Evolutionary conservation across 2,113 vertebrate species (phyloP), one percentile per base, ranked within the genome.

Genomic region (Gymnarchus niloticus): DNA sequence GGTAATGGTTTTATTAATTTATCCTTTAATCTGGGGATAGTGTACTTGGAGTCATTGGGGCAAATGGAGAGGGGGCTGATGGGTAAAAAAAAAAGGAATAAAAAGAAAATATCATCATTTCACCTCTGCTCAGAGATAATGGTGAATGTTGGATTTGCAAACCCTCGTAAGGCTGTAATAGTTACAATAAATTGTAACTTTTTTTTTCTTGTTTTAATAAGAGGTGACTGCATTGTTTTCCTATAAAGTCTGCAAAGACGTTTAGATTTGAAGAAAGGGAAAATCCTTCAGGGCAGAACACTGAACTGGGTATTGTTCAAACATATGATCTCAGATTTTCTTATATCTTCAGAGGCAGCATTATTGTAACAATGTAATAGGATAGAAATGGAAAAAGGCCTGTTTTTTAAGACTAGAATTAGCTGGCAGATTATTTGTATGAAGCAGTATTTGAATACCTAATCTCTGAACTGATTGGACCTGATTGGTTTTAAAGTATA

Each of bases 1-100:
- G 94, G 95, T 95, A 95, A 95, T 95, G 92, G 90, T 87, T 94
- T 95, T 95, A 95, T 96, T 96, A 94, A 96, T 96, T 95, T 92
- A 92, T 92, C 91, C 91, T 94, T 93, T 95, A 95, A 95, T 95
- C 94, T 93, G 88, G 86, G 84, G 87, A 88, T 87, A 87, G 89
- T 90, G 85, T 89, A 89, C 85, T 86, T 87, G 88, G 87, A 89
- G 87, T 88, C 90, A 59, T 17, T 51, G 54, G 54, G 44, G 23
- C 56, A 61, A 57, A 84, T 28, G 14, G 5, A 48, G 83, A 49
- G 37, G 28, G 41, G 57, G 12, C 23, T 84, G 41, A 46, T 49
- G 57, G n/a, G 54, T 56, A 23, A 49, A 49, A 65, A 49, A 21
- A 33, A n/a, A 48, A 0, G 5, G 7, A 49, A 10, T 61, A 44